Evolutionary conservation across 2,888 invertebrate genomes (phyloP), one percentile per base, ranked within the genome.

Genomic region (Eutolmus rufibarbis): DNA sequence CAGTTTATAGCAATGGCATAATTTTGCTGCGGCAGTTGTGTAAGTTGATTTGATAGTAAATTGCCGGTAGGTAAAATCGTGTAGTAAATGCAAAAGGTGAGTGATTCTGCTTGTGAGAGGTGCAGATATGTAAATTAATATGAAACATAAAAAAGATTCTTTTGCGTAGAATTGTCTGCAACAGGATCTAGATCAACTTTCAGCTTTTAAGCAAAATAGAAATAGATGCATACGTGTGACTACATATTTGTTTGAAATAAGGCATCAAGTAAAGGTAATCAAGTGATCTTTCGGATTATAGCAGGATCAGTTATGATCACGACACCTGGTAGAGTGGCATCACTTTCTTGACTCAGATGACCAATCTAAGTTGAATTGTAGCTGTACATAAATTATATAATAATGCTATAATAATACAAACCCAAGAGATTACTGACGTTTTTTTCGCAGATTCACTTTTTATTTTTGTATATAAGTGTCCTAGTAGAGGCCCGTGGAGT

Each of bases 251-350:
- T 9, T 66, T 16, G 1, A 12, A 56, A 56, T 9, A 57, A 37
- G 31, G n/a, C 31, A 5, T 14, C 37, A 34, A 8, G 23, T 9
- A 79, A 82, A 82, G 82, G 82, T 57, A 82, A 82, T 57, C 82
- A 82, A 82, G 82, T 82, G 82, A 82, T 57, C 82, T 82, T 82
- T 82, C 31, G 34, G 82, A 82, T 37, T 57, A 37, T 82, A 40
- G 66, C 82, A 82, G 82, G 37, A 66, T 56, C 40, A 82, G 57
- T 82, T 66, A 66, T 23, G 82, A 66, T 34, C 40, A 57, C 66
- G 66, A 82, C 23, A 66, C 66, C 37, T 31, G 31, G 40, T 66
- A 8, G 23, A 23, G 28, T 66, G 3, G 14, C 19, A 7, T 51
- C 16, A 51, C 16, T 43, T 2, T 46, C 4, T 46, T 46, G 16